These are phyloP conservation scores for Cyclura pinguis DNA, from an alignment of 2,797 vertebrate genomes.

Conservation along the genomic window DNA sequence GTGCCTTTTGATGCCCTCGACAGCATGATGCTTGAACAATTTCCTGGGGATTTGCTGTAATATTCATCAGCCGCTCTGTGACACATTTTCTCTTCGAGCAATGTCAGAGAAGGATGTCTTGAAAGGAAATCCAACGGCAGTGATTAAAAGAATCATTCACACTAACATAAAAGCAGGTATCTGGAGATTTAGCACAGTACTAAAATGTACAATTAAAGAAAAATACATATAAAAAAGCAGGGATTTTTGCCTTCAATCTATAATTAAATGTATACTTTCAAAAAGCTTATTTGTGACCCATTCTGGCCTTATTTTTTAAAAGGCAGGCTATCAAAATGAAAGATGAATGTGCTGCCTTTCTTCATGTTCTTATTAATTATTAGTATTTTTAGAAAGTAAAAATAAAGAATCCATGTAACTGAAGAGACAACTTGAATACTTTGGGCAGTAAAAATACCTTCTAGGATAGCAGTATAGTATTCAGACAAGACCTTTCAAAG, in stretches of 20 bases:
- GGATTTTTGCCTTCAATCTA: conserved; percentile 37
- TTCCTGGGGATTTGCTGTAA: conserved; percentile 72
- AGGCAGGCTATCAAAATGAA: conserved; percentile 48
- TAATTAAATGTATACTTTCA: conserved; percentile 39
- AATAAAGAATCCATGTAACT: neutral
- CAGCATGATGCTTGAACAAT: conserved; percentile 69
- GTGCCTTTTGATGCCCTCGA: conserved; percentile 55
- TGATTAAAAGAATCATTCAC: conserved; percentile 74
- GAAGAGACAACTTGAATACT: neutral
- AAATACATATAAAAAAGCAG: conserved; percentile 33
- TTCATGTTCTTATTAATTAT: neutral
- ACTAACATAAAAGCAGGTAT: conserved; percentile 65
- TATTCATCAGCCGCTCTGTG: conserved; percentile 58
- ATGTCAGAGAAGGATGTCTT: conserved; percentile 78
- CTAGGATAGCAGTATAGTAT: conserved; percentile 25
- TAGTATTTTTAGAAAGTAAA: neutral
- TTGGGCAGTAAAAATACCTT: conserved; percentile 23
- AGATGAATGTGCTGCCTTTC: conserved; percentile 25
- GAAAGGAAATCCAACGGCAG: conserved; percentile 70
- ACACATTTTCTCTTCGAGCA: conserved; percentile 73
- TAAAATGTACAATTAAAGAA: conserved; percentile 37
- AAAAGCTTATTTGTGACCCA: conserved; percentile 44
- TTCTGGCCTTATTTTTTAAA: conserved; percentile 24
- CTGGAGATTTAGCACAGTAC: conserved; percentile 52
- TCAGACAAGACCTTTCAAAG: neutral